These are phyloP conservation scores for Paracentrotus lividus DNA, from an alignment of 53 echinoderm and acorn worm genomes.

Conservation along the genomic window DNA sequence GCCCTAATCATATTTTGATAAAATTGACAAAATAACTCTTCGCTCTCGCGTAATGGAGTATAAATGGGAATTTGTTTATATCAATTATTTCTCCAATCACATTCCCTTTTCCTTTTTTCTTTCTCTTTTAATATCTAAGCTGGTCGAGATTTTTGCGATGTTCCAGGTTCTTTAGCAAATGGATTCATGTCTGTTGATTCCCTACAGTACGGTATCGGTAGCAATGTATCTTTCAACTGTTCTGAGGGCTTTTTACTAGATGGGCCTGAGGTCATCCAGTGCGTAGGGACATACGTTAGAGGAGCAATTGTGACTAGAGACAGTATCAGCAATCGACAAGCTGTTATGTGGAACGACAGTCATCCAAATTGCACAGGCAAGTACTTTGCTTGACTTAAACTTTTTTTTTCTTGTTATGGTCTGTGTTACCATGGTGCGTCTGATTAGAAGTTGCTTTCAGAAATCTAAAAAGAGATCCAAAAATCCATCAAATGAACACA, in stretches of 20 bases:
- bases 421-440: too few species aligned
- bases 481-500: too few species aligned
- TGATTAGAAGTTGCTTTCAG: too few species aligned
- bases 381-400: neutral
- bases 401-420: too few species aligned
- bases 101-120: too few species aligned
- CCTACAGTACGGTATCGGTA: neutral
- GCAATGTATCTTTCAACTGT: conserved; percentile 15
- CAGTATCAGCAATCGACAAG: neutral
- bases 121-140: neutral
- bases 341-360: neutral
- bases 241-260: neutral
- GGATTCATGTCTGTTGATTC: neutral
- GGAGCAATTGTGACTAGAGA: neutral
- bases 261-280: neutral
- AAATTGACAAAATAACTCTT: too few species aligned
- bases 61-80: too few species aligned
- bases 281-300: neutral
- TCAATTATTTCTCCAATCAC: too few species aligned
- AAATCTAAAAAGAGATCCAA: too few species aligned
- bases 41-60: too few species aligned
- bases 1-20: too few species aligned
- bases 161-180: neutral
- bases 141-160: neutral
- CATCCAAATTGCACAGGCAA: neutral